Percentiles rank a stretch among this genome's conserved stretches.
Evolutionary conservation across 2,113 vertebrate species (phyloP).

Genomic region (Aegithalos caudatus): DNA sequence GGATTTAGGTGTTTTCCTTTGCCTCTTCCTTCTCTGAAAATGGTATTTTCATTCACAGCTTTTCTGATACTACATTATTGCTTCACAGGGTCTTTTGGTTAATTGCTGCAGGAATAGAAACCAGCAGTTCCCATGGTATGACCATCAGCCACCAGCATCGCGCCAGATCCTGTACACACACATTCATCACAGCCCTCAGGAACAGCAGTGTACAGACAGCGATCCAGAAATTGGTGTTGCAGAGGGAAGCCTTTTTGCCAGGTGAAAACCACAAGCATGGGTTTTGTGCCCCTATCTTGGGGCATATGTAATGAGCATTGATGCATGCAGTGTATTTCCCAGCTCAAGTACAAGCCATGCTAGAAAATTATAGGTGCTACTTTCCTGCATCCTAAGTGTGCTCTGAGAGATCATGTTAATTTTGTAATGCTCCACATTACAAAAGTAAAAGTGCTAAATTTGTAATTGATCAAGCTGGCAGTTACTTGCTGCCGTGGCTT

Average conservation of each 20-base stretch:
- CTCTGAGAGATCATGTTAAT: not conserved
- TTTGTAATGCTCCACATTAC: not conserved
- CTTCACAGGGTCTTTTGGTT: not conserved
- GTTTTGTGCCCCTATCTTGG: not conserved
- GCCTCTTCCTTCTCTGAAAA: not conserved
- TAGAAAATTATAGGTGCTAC: not conserved
- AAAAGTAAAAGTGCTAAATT: not conserved
- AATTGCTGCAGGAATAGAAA: not conserved
- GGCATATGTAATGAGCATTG: not conserved
- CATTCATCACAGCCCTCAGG: not conserved
- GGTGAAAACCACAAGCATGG: not conserved
- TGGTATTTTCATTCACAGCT: not conserved
- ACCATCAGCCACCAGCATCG: not conserved
- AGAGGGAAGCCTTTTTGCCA: not conserved
- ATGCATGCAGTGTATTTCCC: not conserved
- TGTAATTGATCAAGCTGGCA: not conserved
- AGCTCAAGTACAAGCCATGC: not conserved
- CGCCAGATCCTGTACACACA: not conserved
- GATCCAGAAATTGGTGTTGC: accelerated
- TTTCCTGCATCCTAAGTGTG: accelerated
- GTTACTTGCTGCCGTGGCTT: accelerated
- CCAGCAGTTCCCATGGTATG: not conserved
- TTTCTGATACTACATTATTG: not conserved
- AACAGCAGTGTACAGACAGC: not conserved
- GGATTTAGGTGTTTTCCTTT: not conserved